Base-by-base conservation (phyloP, 2,888 invertebrate species). In the Trichopria drosophilae region DNA sequence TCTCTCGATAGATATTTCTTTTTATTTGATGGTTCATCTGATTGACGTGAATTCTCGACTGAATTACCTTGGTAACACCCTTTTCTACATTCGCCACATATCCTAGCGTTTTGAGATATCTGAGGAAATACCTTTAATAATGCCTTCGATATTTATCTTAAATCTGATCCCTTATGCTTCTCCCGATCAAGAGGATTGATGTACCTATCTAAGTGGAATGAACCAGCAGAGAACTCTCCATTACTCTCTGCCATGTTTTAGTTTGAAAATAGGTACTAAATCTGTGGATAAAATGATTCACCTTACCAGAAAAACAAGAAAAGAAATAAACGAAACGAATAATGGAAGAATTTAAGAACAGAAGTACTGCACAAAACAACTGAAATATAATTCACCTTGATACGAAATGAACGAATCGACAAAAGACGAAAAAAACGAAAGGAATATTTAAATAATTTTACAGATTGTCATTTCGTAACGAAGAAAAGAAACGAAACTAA, bases 81-180 rank as follows among this genome's bases (percentile, higher is more conserved):
- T 28, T 28, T 28, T 6, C 28, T 28, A 28, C n/a, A n/a, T n/a
- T n/a, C n/a, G n/a, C n/a, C n/a, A n/a, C n/a, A n/a, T n/a, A n/a
- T n/a, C n/a, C n/a, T n/a, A n/a, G n/a, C n/a, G n/a, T n/a, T n/a
- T n/a, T n/a, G n/a, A n/a, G n/a, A n/a, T n/a, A n/a, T n/a, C n/a
- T n/a, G n/a, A n/a, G n/a, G n/a, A n/a, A n/a, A n/a, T n/a, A n/a
- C n/a, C n/a, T n/a, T n/a, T n/a, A n/a, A n/a, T n/a, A n/a, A n/a
- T n/a, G n/a, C n/a, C n/a, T n/a, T n/a, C n/a, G n/a, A n/a, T n/a
- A n/a, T 28, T 28, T 28, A 12, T 28, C 28, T 28, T 10, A 31
- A 31, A 31, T 7, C 31, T 31, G 12, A 12, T 31, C 31, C 31
- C 31, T 31, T 31, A 31, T 31, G 31, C 3, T 31, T 31, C 7